Evolutionary conservation across 1,140 invertebrate genomes (phyloP).

Genomic region (Drosophila pseudoananassae): DNA sequence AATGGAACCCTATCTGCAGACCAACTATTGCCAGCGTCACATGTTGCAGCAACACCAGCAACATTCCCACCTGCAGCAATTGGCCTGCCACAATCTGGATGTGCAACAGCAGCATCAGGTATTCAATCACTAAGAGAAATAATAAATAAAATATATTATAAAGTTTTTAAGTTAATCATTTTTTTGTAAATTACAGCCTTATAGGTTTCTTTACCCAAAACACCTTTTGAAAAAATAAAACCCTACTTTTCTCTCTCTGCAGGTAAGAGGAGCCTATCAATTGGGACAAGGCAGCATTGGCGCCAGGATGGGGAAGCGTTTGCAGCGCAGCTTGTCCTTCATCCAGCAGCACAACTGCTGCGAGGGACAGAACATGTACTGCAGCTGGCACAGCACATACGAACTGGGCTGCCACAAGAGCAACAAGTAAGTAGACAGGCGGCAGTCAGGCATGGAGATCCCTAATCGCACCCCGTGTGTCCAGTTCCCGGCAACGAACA

Average conservation of each 20-base stretch:
- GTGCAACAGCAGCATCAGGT: constrained; percentile 39
- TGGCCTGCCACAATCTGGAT: constrained; percentile 53
- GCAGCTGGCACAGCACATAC: constrained; percentile 75
- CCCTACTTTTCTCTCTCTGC: neutral
- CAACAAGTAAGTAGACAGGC: constrained; percentile 63
- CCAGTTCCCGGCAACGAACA: constrained; percentile 11
- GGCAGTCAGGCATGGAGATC: neutral
- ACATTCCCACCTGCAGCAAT: constrained; percentile 39
- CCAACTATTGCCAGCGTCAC: constrained; percentile 60
- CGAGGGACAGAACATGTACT: constrained; percentile 69
- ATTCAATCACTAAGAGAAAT: neutral
- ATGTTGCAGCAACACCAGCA: constrained; percentile 44
- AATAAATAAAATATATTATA: neutral
- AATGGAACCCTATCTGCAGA: constrained; percentile 68
- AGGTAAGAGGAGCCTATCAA: constrained; percentile 54
- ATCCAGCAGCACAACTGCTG: constrained; percentile 82
- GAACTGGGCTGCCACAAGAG: constrained; percentile 73
- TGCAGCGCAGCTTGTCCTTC: constrained; percentile 82
- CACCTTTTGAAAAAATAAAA: neutral
- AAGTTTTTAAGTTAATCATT: neutral
- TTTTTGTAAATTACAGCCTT: no score
- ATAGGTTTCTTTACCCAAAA: no score
- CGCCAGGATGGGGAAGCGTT: constrained; percentile 71
- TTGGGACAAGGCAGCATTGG: constrained; percentile 71
- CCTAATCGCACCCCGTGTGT: constrained; percentile 5